Conservation (phyloP, 1,140 invertebrate genomes). For the Acyrthosiphon pisum region DNA sequence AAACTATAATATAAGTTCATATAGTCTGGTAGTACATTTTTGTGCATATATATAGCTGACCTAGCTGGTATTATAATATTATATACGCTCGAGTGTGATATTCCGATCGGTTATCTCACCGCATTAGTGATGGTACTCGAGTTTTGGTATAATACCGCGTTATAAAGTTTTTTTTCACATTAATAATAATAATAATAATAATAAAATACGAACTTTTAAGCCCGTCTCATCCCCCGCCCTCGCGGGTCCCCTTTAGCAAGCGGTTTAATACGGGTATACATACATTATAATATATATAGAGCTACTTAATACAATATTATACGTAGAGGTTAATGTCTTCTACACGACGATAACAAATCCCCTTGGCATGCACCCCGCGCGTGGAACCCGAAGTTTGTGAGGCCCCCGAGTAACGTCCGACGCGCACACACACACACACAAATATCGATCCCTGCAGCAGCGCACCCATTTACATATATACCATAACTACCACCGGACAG, state of each 20-base stretch:
- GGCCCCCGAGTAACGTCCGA: not conserved
- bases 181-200: conserved; percentile 17
- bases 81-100: not conserved
- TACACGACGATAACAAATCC: not conserved
- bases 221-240: not conserved
- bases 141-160: not conserved
- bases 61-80: not conserved
- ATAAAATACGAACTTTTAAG: not conserved
- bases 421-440: not conserved
- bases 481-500: not conserved
- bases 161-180: not conserved
- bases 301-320: conserved; percentile 33
- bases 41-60: not conserved
- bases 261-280: not conserved
- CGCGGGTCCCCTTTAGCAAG: not conserved
- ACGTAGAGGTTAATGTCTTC: conserved; percentile 31
- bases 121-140: conserved; percentile 1
- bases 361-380: not conserved
- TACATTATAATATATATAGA: not conserved
- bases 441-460: not conserved
- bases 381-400: not conserved
- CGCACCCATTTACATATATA: not conserved
- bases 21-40: not conserved
- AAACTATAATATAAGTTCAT: not conserved
- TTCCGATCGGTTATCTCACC: not conserved